Percentiles rank a stretch among this genome's conserved stretches.
These are phyloP conservation scores for Ceratina australensis DNA, from an alignment of 1,140 invertebrate genomes.

Conservation along the genomic window DNA sequence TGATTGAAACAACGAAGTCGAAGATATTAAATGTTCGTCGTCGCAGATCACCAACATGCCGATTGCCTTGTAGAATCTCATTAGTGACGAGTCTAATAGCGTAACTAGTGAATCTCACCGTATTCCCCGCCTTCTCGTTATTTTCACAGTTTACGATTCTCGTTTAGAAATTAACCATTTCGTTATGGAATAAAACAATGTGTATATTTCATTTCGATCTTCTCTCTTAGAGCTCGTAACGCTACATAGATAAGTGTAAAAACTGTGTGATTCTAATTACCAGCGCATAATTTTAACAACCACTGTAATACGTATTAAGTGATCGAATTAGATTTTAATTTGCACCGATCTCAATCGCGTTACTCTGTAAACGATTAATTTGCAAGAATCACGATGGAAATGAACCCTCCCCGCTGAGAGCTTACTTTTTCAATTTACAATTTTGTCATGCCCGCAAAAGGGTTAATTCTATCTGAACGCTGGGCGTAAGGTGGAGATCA, in stretches of 20 bases:
- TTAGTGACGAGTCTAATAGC: not conserved
- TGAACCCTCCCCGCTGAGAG: no score
- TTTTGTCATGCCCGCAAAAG: no score
- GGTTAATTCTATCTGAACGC: not conserved
- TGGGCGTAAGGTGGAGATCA: not conserved
- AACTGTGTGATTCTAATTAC: no score
- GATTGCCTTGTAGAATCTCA: constrained; percentile 27
- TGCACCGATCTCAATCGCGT: no score
- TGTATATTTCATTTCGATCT: not conserved
- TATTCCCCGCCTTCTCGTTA: not conserved
- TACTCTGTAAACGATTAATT: no score
- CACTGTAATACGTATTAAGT: no score
- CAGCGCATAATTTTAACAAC: no score
- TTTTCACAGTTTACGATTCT: not conserved
- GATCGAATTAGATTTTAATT: no score
- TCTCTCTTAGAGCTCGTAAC: no score
- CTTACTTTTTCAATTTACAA: no score
- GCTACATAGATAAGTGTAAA: no score
- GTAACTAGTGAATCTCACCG: not conserved
- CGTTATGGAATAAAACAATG: not conserved
- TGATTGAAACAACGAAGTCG: constrained; percentile 43
- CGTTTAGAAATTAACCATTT: not conserved
- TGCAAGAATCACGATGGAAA: not conserved
- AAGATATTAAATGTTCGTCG: constrained; percentile 33
- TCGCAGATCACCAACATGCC: constrained; percentile 12